Evolutionary conservation across 2,113 vertebrate genomes (phyloP).

Genomic region (Macquaria australasica): DNA sequence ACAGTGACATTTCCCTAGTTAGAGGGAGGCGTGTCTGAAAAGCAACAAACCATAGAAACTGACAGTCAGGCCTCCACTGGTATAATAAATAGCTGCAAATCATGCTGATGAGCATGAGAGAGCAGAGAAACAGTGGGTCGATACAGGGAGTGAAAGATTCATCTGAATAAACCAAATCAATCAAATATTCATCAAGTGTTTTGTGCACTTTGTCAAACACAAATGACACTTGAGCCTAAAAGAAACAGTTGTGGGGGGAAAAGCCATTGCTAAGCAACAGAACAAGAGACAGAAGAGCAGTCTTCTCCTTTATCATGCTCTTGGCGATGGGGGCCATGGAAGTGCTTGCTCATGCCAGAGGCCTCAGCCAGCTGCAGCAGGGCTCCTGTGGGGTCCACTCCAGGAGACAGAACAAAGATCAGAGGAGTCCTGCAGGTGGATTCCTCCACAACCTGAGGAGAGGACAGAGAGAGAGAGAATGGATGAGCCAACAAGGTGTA

Average conservation of each 20-base stretch:
- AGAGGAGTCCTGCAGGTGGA: conserved; percentile 84
- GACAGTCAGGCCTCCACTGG: conserved; percentile 61
- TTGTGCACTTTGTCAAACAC: conserved; percentile 48
- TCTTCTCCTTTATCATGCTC: conserved; percentile 83
- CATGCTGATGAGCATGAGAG: conserved; percentile 62
- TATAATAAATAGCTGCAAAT: conserved; percentile 72
- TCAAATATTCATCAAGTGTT: conserved; percentile 66
- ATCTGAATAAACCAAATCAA: conserved; percentile 71
- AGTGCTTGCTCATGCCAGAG: conserved; percentile 81
- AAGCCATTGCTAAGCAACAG: background rate
- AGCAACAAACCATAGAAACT: conserved; percentile 70
- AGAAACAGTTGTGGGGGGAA: conserved; percentile 14
- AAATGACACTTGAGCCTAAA: conserved; percentile 50
- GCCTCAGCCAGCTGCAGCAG: conserved; percentile 86
- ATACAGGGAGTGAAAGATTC: conserved; percentile 56
- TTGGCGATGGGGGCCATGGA: conserved; percentile 86
- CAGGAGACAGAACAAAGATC: conserved; percentile 86
- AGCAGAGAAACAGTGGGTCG: conserved; percentile 58
- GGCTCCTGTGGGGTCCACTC: conserved; percentile 84
- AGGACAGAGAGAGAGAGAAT: conserved; percentile 3
- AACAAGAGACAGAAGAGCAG: conserved; percentile 11
- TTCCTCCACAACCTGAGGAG: conserved; percentile 84
- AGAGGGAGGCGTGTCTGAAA: conserved; percentile 69
- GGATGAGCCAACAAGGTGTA: conserved; percentile 32
- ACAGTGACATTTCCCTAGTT: conserved; percentile 75